Evolutionary conservation across 2,113 vertebrate genomes (phyloP), one percentile per base, ranked within the genome.

Genomic region (Nyctereutes procyonoides): DNA sequence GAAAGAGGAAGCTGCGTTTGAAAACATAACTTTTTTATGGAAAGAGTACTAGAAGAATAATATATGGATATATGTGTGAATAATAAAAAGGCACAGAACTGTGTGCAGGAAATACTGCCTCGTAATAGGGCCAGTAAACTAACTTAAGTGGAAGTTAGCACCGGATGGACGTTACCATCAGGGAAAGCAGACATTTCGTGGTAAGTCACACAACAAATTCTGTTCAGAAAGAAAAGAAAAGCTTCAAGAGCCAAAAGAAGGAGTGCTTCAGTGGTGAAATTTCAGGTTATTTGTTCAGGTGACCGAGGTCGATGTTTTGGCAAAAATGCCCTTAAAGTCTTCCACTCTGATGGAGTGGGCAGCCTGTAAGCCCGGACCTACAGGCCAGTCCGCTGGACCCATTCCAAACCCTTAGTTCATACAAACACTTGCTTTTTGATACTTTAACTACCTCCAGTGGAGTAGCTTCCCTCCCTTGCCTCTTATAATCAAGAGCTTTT

Each of bases 11-110:
- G 17, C 15, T 53, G 56, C 56, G 26, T 71, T 51, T 58, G 5
- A 67, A 65, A 96, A 96, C 3, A 56, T 9, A n/a, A 62, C 53
- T 60, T 81, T 92, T 92, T 43, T 58, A 88, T 76, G 38, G 55
- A 69, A 35, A 74, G 13, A 32, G 16, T 79, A 24, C 35, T 89
- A 16, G 20, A 79, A 60, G 38, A 76, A 56, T 73, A 77, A 90
- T 77, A 30, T 16, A 53, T 51, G 48, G 62, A 51, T 13, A 74
- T 62, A 74, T 62, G 63, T 80, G 32, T 92, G 81, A 95, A 90
- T 86, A 93, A 83, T 95, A 92, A 96, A 95, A 94, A 94, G 28
- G 58, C n/a, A 90, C n/a, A 38, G 30, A 84, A 84, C 17, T 55
- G 2, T 56, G 55, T 73, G 1, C 79, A 88, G 76, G 77, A 95